These are phyloP conservation scores for Collichthys lucidus DNA, from an alignment of 2,113 vertebrate genomes.

Conservation along the genomic window DNA sequence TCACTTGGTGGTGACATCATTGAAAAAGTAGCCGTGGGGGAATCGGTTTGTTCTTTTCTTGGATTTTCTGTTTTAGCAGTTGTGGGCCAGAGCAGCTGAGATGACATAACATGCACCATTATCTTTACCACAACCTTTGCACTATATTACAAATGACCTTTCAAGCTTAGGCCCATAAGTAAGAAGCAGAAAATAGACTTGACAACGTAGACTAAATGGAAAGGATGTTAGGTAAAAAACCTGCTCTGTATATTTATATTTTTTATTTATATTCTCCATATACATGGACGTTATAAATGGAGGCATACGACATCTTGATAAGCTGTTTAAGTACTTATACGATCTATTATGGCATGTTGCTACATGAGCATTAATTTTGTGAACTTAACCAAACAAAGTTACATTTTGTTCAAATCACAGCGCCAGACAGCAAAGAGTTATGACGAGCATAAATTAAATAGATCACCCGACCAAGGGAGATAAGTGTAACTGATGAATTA, in stretches of 20 bases:
- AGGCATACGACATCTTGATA: not conserved
- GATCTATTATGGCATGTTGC: conserved; percentile 36
- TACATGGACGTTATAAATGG: not conserved
- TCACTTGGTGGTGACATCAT: conserved; percentile 70
- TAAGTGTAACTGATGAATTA: conserved; percentile 54
- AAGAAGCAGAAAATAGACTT: conserved; percentile 60
- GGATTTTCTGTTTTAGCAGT: conserved; percentile 67
- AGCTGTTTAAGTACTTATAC: conserved; percentile 10
- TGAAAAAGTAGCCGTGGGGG: conserved; percentile 53
- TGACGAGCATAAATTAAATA: conserved; percentile 35
- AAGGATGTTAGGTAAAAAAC: conserved; percentile 38
- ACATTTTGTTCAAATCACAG: conserved; percentile 37
- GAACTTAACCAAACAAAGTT: conserved; percentile 46
- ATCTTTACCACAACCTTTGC: conserved; percentile 76
- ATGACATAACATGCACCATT: conserved; percentile 76
- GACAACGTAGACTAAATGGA: conserved; percentile 34
- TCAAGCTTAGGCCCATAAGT: conserved; percentile 54
- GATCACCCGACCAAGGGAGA: conserved; percentile 34
- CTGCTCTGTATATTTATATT: conserved; percentile 34
- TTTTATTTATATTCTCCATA: conserved; percentile 8
- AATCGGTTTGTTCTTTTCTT: conserved; percentile 71
- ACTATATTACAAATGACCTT: conserved; percentile 67
- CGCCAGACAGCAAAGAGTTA: conserved; percentile 49
- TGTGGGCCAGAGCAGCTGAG: conserved; percentile 71
- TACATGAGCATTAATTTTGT: conserved; percentile 25